Conservation (phyloP, 2,113 vertebrate genomes). For the Castor canadensis region DNA sequence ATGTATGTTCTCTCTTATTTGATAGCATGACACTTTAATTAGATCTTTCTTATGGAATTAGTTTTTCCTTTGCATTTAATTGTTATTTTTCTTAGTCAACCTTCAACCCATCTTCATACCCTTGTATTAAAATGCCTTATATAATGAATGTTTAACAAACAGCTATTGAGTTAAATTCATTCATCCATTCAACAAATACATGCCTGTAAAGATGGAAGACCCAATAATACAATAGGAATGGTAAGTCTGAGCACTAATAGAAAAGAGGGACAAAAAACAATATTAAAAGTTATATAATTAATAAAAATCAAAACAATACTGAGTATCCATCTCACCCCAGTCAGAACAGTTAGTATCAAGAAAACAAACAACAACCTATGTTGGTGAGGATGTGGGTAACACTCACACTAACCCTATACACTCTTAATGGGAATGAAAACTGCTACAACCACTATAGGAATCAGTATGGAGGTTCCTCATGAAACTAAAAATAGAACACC, state of each 20-base stretch:
- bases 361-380: too few relatives aligned
- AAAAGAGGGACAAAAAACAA: not conserved
- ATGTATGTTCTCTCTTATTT: not conserved
- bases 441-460: too few relatives aligned
- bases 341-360: too few relatives aligned
- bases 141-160: not conserved
- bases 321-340: too few relatives aligned
- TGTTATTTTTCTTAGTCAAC: not conserved
- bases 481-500: too few relatives aligned
- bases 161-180: not conserved
- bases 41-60: not conserved
- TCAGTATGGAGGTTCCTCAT: too few relatives aligned
- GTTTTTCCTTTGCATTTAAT: not conserved
- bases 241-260: not conserved
- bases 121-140: not conserved
- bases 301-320: too few relatives aligned
- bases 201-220: not conserved
- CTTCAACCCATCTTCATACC: not conserved
- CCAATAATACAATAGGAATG: not conserved
- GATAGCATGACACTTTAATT: not conserved
- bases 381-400: too few relatives aligned
- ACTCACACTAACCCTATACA: too few relatives aligned
- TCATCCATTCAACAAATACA: not conserved
- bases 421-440: too few relatives aligned
- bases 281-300: not conserved